Conservation (phyloP, 64 coral and sea anemone genomes). For the Pocillopora damicornis region DNA sequence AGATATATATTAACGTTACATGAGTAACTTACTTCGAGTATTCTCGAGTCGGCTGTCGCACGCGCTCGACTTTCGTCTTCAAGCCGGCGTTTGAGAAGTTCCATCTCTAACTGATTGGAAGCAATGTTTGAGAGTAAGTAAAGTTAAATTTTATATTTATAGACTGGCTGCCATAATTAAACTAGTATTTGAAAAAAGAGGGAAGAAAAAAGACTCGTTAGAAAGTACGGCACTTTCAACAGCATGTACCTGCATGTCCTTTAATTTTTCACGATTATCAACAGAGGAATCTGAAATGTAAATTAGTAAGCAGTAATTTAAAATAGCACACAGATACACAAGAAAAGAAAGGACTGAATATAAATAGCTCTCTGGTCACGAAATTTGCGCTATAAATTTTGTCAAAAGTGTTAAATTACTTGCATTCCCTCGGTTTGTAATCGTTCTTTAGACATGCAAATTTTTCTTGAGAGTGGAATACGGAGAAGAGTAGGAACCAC, state of each 20-base stretch:
- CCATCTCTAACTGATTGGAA: constrained; percentile 58
- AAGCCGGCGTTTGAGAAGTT: constrained; percentile 57
- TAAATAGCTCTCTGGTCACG: no score
- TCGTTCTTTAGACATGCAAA: no score
- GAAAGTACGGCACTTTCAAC: no score
- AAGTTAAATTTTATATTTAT: not conserved
- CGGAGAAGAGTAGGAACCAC: not conserved
- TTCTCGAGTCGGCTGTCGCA: constrained; percentile 57
- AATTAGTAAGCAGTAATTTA: not conserved
- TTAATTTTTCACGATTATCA: constrained; percentile 38
- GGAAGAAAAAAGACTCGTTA: no score
- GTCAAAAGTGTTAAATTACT: no score
- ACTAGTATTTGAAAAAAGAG: not conserved
- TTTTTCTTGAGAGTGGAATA: not conserved
- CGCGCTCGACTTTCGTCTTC: constrained; percentile 80
- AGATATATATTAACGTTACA: not conserved
- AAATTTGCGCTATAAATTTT: no score
- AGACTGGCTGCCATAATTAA: not conserved
- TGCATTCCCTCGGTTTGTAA: no score
- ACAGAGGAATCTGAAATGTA: constrained; percentile 7
- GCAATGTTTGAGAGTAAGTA: not conserved
- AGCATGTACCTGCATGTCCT: constrained; percentile 33
- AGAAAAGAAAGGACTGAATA: not conserved
- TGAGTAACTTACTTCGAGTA: constrained; percentile 69
- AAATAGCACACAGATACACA: not conserved